Evolutionary conservation across 92 coral and sea anemone genomes (phyloP).

Genomic region (Bergia puertoricense): DNA sequence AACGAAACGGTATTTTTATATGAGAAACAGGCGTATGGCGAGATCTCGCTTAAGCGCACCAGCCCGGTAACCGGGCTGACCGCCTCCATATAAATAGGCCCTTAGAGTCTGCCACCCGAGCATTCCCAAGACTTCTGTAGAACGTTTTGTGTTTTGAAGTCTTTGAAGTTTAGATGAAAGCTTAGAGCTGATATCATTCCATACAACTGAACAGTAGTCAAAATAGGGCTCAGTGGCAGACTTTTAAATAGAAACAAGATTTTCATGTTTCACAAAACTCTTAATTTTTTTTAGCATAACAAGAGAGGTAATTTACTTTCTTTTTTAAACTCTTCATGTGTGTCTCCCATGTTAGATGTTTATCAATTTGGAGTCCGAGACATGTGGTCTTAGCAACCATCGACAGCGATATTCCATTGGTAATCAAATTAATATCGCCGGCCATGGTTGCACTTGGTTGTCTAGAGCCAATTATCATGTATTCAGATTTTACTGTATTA

Average conservation of each 20-base stretch:
- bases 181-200: background rate
- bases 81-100: too few species aligned
- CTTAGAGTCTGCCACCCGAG: conserved; percentile 19
- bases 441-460: background rate
- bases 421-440: background rate
- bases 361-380: too few species aligned
- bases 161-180: background rate
- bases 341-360: too few species aligned
- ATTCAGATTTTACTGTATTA: conserved; percentile 18
- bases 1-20: too few species aligned
- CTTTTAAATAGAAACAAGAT: background rate
- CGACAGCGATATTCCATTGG: conserved; percentile 9
- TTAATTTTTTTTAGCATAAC: background rate
- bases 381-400: too few species aligned
- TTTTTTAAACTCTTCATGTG: too few species aligned
- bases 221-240: too few species aligned
- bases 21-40: too few species aligned
- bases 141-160: background rate
- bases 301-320: too few species aligned
- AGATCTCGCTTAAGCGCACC: too few species aligned
- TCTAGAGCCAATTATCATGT: conserved; percentile 10
- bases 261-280: background rate
- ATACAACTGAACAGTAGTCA: background rate
- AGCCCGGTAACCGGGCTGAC: too few species aligned
- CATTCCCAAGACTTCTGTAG: background rate